Evolutionary conservation across 2,797 vertebrate genomes (phyloP).

Genomic region (Sebastes matsubarae): DNA sequence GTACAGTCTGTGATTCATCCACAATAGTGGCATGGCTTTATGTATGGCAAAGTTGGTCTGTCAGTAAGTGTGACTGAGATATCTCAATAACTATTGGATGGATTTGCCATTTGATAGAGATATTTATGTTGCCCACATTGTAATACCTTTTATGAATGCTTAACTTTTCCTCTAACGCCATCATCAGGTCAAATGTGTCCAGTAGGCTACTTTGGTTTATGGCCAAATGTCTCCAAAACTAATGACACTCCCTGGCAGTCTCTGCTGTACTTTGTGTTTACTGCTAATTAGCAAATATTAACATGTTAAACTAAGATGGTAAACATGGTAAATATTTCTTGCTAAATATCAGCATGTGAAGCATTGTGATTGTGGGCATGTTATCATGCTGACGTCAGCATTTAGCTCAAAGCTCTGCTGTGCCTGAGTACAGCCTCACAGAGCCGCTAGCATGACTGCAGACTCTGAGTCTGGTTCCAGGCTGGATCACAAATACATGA

Average conservation of each 20-base stretch:
- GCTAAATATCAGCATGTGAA: not conserved
- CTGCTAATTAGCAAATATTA: not conserved
- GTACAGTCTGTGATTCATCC: not conserved
- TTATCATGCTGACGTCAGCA: not conserved
- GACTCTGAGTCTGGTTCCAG: not conserved
- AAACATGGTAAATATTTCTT: not conserved
- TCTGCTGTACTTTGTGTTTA: not conserved
- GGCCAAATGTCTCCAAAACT: not conserved
- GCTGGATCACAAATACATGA: constrained; percentile 11
- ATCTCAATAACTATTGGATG: not conserved
- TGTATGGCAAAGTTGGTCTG: not conserved
- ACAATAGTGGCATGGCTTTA: not conserved
- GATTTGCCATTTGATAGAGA: not conserved
- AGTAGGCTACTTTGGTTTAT: not conserved
- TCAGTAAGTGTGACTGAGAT: not conserved
- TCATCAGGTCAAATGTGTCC: not conserved
- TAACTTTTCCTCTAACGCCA: not conserved
- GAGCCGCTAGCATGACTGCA: not conserved
- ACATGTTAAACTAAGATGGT: not conserved
- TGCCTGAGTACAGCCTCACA: not conserved
- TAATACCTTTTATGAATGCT: not conserved
- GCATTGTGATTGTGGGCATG: not conserved
- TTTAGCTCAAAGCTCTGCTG: not conserved
- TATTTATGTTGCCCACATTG: not conserved
- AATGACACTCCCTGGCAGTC: not conserved